Conservation (phyloP, 2,113 vertebrate species). For the Tapirus terrestris region DNA sequence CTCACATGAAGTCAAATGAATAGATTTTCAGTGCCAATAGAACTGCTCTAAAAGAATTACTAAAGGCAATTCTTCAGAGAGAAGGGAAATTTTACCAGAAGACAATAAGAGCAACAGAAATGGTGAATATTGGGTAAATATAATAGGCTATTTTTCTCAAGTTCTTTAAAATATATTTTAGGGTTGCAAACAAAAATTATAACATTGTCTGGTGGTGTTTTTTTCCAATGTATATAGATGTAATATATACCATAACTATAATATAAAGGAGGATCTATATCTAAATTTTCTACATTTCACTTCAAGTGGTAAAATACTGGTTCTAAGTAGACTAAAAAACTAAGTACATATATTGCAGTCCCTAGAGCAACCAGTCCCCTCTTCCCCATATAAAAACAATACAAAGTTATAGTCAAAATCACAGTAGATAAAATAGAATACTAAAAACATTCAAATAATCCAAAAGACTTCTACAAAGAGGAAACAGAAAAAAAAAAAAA, state of each 20-base stretch:
- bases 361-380: not conserved
- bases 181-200: not conserved
- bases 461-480: not conserved
- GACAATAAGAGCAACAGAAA: not conserved
- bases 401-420: not conserved
- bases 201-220: not conserved
- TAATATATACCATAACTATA: not conserved
- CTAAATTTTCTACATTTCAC: not conserved
- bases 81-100: not conserved
- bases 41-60: not conserved
- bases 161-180: slow-evolving; percentile 10
- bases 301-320: not conserved
- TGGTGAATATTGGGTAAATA: not conserved
- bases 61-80: not conserved
- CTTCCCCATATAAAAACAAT: not conserved
- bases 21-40: not conserved
- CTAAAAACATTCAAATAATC: slow-evolving; percentile 16
- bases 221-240: not conserved
- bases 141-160: not conserved
- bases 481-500: not conserved
- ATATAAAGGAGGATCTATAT: not conserved
- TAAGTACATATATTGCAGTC: not conserved
- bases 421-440: not conserved
- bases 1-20: not conserved
- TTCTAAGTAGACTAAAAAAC: not conserved